Evolutionary conservation across 2,888 invertebrate species (phyloP), one percentile per base, ranked within the genome.

Genomic region (Nymphalis polychloros): DNA sequence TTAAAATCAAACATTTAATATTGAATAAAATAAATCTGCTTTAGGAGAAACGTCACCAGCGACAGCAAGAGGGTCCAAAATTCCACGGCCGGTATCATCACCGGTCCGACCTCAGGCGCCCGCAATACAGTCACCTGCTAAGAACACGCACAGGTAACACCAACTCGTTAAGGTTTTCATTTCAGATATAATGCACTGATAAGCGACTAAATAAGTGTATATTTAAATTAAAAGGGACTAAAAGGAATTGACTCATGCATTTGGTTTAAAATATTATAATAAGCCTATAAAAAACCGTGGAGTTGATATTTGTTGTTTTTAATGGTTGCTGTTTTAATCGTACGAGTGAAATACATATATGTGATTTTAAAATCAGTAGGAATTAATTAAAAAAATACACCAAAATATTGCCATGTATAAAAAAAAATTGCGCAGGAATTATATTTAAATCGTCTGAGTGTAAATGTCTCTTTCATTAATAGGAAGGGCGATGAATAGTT

Each of bases 61-160:
- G 8, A 78, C 90, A n/a, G 78, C 92, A 23, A 87, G 91, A 16
- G 95, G 95, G 70, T 96, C 96, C 0, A 95, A 95, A 79, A 97
- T 96, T 77, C 96, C 96, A 3, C 90, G 96, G 69, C 95, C 95
- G 1, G 95, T 96, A 73, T 94, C 95, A 1, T 96, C 96, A 31
- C 96, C 96, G 20, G 94, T 95, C 5, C 93, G 94, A 76, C 95
- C 95, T 19, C 87, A 88, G 50, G 90, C 92, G 64, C 91, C 91
- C 27, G 72, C 83, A 13, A 73, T 90, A 47, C 85, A 87, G 23
- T 90, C 90, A 6, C 90, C 92, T 0, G 89, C 88, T 68, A 92
- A 92, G 72, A 90, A 87, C 77, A 81, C 88, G n/a, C 89, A 87
- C 75, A 84, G 92, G 92, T 92, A 79, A 55, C 17, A 27, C 8